These are phyloP conservation scores for Spisula solida DNA, from an alignment of 2,888 invertebrate species.

Conservation along the genomic window DNA sequence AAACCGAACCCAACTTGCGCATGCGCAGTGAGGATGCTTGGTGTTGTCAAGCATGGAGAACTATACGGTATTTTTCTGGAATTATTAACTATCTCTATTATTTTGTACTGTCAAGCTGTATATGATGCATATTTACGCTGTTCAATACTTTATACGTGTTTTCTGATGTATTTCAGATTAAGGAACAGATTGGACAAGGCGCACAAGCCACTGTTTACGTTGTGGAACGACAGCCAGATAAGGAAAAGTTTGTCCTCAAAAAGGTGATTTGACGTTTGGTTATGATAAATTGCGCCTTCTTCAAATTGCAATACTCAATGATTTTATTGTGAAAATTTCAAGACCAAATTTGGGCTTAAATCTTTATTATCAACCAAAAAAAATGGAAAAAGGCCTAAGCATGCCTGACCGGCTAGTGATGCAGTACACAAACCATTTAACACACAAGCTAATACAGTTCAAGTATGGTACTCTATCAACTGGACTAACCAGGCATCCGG, in stretches of 20 bases:
- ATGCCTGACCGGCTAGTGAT: too few relatives aligned
- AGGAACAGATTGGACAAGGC: constrained; percentile 83
- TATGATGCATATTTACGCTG: not conserved
- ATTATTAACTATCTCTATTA: not conserved
- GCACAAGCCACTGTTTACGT: constrained; percentile 83
- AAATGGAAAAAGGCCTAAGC: too few relatives aligned
- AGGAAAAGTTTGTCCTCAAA: constrained; percentile 82
- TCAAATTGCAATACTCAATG: too few relatives aligned
- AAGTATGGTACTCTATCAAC: too few relatives aligned
- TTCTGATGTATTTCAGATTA: constrained; percentile 75
- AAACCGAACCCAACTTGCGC: constrained; percentile 53
- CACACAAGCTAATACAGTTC: too few relatives aligned
- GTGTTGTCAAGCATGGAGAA: constrained; percentile 84
- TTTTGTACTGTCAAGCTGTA: not conserved
- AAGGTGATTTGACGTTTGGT: constrained; percentile 74
- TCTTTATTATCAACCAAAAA: too few relatives aligned
- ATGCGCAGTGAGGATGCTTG: constrained; percentile 79
- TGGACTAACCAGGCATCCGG: too few relatives aligned
- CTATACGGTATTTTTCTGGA: constrained; percentile 73
- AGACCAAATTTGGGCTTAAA: too few relatives aligned
- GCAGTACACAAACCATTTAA: too few relatives aligned
- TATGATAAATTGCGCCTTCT: too few relatives aligned
- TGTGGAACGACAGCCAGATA: constrained; percentile 78
- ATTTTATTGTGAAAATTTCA: too few relatives aligned
- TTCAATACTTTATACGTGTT: not conserved